These are phyloP conservation scores for Leptopilina boulardi DNA, from an alignment of 1,140 invertebrate genomes.

Conservation along the genomic window DNA sequence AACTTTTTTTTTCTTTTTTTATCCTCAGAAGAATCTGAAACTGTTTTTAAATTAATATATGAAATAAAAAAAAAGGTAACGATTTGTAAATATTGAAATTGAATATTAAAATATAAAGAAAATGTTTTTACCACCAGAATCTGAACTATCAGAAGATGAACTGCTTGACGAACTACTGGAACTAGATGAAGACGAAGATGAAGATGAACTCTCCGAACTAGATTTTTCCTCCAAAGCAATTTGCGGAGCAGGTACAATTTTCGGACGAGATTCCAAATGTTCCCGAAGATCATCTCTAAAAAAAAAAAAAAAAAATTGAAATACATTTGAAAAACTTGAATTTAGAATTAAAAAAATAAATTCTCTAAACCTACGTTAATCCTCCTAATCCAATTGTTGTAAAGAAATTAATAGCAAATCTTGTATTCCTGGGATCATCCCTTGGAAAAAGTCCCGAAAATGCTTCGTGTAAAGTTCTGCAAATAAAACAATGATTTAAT, in stretches of 20 bases:
- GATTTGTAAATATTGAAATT: too few relatives aligned
- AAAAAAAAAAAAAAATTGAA: conserved; percentile 50
- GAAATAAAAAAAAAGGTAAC: too few relatives aligned
- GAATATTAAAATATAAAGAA: too few relatives aligned
- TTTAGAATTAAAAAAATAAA: conserved; percentile 36
- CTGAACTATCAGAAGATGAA: conserved; percentile 29
- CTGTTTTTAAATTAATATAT: neutral
- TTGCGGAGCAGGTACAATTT: conserved; percentile 48
- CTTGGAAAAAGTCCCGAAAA: conserved; percentile 96
- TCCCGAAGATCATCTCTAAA: conserved; percentile 90
- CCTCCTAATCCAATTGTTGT: conserved; percentile 98
- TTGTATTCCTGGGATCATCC: conserved; percentile 96
- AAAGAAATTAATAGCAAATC: conserved; percentile 99
- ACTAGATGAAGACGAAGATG: conserved; percentile 39
- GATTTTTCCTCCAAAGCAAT: conserved; percentile 36
- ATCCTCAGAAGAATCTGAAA: neutral
- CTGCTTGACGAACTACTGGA: conserved; percentile 40
- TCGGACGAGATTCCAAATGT: conserved; percentile 85
- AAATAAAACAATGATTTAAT: conserved; percentile 59
- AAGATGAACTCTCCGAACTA: conserved; percentile 49
- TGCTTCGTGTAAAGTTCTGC: conserved; percentile 87
- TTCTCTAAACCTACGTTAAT: conserved; percentile 82
- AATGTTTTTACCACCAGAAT: neutral
- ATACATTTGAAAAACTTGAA: conserved; percentile 38
- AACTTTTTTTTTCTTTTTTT: neutral